Base-by-base conservation (phyloP, 2,888 invertebrate species). In the Tinea pellionella region DNA sequence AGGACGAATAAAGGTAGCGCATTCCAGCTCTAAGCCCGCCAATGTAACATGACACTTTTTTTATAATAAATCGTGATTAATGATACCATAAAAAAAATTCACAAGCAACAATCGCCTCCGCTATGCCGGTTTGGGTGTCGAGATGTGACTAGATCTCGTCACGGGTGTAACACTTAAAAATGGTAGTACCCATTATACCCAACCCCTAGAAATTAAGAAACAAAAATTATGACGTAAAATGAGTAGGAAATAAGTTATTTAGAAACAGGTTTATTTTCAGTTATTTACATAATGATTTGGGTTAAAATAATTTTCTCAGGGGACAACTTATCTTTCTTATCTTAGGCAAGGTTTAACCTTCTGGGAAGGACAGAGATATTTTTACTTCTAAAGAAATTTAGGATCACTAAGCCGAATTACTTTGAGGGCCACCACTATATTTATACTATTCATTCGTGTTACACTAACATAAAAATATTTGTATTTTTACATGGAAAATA, bases 241-340 rank as follows among this genome's bases (percentile, higher is more conserved):
- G 9, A 12, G n/a, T 9, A 37, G n/a, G 2, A 37, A 37, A 37
- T 2, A 37, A 37, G n/a, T 37, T 37, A 37, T 37, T 37, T 24
- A 24, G 9, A 37, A 37, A 37, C 37, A 37, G 37, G 37, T 37
- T 37, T 37, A 37, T 37, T 37, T 37, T 37, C 9, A 37, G 37
- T 12, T 37, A 9, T 47, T 47, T 47, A 47, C 15, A 15, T 47
- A 15, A 47, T 6, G 13, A 47, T 13, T 47, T 16, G 9, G 47
- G 47, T 47, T 47, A 47, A 47, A 47, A 47, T 16, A 13, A 47
- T 47, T 47, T 47, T 47, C 47, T 47, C 47, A 47, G 16, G 37
- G 37, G 37, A 47, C 16, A 47, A 16, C 15, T 47, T 47, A 47
- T 47, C 47, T 47, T 47, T 47, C 47, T 47, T 47, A 47, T 47